Conservation (phyloP, 2,888 invertebrate species). For the Gari tellinella region DNA sequence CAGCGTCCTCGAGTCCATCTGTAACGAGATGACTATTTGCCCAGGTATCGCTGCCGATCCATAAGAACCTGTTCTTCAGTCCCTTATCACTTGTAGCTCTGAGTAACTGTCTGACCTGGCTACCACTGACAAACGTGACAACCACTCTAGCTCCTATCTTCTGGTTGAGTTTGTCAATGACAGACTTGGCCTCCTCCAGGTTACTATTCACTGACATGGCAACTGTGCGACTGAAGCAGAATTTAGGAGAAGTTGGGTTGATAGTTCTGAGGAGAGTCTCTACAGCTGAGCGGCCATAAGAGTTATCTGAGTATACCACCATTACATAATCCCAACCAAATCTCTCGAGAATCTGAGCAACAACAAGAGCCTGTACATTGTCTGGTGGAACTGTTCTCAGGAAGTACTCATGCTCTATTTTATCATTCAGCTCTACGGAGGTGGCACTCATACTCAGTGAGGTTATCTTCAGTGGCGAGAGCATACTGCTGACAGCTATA, state of each 20-base stretch:
- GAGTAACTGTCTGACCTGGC: conserved; percentile 78
- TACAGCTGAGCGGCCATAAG: conserved; percentile 74
- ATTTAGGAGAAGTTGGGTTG: conserved; percentile 36
- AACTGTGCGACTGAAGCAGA: conserved; percentile 76
- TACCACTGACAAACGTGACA: conserved; percentile 79
- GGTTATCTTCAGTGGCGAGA: conserved; percentile 80
- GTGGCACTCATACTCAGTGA: conserved; percentile 82
- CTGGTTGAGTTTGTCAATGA: conserved; percentile 70
- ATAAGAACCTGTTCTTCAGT: conserved; percentile 77
- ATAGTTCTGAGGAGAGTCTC: conserved; percentile 76
- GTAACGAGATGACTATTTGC: conserved; percentile 66
- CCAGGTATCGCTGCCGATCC: conserved; percentile 81
- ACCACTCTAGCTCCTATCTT: conserved; percentile 78
- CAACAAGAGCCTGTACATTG: conserved; percentile 74
- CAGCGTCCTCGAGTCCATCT: conserved; percentile 76
- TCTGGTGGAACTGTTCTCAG: conserved; percentile 81
- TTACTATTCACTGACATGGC: conserved; percentile 69
- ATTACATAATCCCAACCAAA: conserved; percentile 82
- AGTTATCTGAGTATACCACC: conserved; percentile 80
- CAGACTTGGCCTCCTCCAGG: conserved; percentile 63
- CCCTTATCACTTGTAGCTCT: conserved; percentile 79
- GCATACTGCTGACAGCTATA: conserved; percentile 78
- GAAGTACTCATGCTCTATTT: conserved; percentile 74
- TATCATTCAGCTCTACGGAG: conserved; percentile 74
- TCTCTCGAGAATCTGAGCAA: conserved; percentile 74